Conservation (phyloP, 1,140 invertebrate species). For the Caenorhabditis inopinata region DNA sequence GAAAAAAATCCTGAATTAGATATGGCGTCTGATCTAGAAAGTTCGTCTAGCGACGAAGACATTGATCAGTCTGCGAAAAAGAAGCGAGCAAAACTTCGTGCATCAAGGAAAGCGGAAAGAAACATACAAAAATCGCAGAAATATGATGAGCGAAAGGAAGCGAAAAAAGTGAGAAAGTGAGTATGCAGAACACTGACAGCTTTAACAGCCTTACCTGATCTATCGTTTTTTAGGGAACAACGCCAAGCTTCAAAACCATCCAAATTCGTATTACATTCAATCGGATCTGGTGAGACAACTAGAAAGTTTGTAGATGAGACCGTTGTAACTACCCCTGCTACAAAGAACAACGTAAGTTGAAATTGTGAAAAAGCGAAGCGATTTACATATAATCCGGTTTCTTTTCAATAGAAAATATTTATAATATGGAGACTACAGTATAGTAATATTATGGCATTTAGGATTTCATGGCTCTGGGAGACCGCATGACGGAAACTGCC, state of each 20-base stretch:
- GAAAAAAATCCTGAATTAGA: conserved; percentile 12
- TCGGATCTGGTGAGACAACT: conserved; percentile 38
- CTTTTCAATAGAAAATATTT: background rate
- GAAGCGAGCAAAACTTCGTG: conserved; percentile 20
- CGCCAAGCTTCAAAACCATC: conserved; percentile 25
- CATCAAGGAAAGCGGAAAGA: background rate
- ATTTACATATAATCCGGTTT: too few relatives aligned
- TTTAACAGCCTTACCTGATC: too few relatives aligned
- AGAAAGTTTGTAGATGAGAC: conserved; percentile 40
- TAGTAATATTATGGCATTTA: background rate
- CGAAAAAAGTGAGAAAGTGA: conserved; percentile 24
- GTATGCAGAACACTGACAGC: background rate
- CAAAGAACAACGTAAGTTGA: background rate
- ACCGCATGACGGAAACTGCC: background rate
- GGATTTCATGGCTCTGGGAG: conserved; percentile 14
- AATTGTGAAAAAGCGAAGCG: background rate
- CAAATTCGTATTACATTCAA: conserved; percentile 35
- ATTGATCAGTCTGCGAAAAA: conserved; percentile 4
- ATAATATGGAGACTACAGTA: background rate
- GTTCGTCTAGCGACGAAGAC: conserved; percentile 26
- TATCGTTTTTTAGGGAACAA: conserved; percentile 14
- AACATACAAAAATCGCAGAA: background rate
- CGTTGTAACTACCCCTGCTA: background rate
- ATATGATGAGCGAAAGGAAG: conserved; percentile 16
- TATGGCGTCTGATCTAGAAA: conserved; percentile 29